A percentile compares a stretch with the other conserved stretches of the same genome.
phyloP scores from a whole-genome alignment of 2,888 invertebrate species.

The Conchocele bisecta region DNA sequence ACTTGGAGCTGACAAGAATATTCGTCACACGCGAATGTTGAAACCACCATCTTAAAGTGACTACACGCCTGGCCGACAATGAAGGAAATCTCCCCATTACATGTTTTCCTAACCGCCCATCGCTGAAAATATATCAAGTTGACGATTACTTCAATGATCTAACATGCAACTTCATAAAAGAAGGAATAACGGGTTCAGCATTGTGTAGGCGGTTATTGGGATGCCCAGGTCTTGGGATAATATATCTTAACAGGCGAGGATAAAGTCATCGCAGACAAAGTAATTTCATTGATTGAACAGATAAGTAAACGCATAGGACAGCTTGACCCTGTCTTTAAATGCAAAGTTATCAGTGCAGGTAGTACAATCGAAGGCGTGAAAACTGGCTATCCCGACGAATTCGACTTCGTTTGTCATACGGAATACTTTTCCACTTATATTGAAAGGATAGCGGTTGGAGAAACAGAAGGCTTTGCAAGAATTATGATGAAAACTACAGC shows the following conservation, averaged over 20 bases:
- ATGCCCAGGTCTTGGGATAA: conserved; percentile 11
- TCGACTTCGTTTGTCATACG: conserved; percentile 35
- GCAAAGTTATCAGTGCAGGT: conserved; percentile 29
- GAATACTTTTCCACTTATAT: too few relatives aligned
- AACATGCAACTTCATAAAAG: neutral
- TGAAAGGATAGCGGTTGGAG: too few relatives aligned
- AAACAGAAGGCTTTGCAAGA: too few relatives aligned
- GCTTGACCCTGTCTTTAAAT: conserved; percentile 24
- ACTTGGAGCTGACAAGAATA: neutral
- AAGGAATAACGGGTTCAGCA: neutral
- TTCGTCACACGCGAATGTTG: neutral
- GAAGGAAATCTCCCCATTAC: conserved; percentile 18
- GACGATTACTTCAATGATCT: conserved; percentile 25
- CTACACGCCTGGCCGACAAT: conserved; percentile 2
- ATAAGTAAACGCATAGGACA: conserved; percentile 25
- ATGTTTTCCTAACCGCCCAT: conserved; percentile 27
- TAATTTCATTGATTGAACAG: neutral
- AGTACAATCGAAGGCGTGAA: conserved; percentile 37
- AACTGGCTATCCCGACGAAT: conserved; percentile 41
- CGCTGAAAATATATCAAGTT: conserved; percentile 7
- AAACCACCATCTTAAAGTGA: conserved; percentile 2
- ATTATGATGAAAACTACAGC: too few relatives aligned
- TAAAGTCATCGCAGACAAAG: conserved; percentile 4
- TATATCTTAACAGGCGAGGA: conserved; percentile 10
- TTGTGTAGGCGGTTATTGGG: conserved; percentile 4